A percentile compares a stretch with the other conserved stretches of the same genome.
These are phyloP conservation scores for Hydrolagus affinis DNA, from an alignment of 2,113 vertebrate species.

Conservation along the genomic window DNA sequence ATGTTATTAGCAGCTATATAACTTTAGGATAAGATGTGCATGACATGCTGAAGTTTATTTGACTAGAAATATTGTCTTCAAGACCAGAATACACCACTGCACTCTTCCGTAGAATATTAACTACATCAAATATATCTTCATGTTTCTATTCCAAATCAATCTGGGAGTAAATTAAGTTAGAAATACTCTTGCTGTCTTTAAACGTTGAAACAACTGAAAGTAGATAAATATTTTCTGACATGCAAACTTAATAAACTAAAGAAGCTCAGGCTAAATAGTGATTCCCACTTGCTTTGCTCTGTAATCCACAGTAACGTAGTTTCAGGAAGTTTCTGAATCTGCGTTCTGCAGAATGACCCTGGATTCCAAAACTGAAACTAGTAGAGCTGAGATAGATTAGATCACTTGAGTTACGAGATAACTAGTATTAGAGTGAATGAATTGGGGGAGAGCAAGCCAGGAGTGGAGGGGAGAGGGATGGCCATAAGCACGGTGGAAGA, in stretches of 20 bases:
- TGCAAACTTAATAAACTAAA: background rate
- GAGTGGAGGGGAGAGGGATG: too few relatives aligned
- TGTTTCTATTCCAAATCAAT: background rate
- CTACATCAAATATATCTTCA: background rate
- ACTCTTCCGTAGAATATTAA: background rate
- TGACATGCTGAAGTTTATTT: background rate
- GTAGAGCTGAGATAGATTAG: background rate
- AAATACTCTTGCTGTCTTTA: background rate
- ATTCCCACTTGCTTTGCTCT: background rate
- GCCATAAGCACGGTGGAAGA: too few relatives aligned
- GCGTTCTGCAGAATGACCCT: background rate
- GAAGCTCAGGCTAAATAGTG: background rate
- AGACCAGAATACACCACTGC: background rate
- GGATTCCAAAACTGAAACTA: background rate
- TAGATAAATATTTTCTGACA: background rate
- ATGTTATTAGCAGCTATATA: too few relatives aligned
- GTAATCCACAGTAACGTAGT: too few relatives aligned
- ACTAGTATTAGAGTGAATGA: background rate
- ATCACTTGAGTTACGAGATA: background rate
- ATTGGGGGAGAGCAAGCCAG: too few relatives aligned
- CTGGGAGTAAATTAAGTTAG: background rate
- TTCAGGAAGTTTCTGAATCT: background rate
- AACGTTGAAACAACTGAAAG: background rate
- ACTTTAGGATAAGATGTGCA: background rate
- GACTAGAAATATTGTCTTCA: background rate